phyloP scores from a whole-genome alignment of 2,113 vertebrate species.

The Pardalotus punctatus region DNA sequence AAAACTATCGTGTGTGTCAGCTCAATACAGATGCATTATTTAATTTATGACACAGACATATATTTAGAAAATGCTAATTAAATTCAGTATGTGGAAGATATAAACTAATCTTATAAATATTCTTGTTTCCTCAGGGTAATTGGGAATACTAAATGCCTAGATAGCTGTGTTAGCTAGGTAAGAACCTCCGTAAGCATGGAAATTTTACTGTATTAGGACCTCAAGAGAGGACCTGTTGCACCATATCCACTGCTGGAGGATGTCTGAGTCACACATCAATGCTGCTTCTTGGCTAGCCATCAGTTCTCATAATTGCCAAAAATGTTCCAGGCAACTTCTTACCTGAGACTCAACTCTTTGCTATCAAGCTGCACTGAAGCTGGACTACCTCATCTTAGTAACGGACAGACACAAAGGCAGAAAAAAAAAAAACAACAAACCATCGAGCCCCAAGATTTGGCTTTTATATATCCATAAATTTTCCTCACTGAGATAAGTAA shows the following conservation, averaged over 20 bases:
- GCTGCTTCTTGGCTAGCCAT: background rate
- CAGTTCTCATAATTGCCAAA: background rate
- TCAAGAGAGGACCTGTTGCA: background rate
- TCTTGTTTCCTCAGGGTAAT: background rate
- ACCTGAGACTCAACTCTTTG: background rate
- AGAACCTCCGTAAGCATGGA: rapidly evolving
- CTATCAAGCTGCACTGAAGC: background rate
- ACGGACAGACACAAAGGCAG: background rate
- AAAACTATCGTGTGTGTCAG: rapidly evolving
- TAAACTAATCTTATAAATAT: background rate
- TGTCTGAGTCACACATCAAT: background rate
- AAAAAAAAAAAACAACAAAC: background rate
- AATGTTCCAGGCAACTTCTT: background rate
- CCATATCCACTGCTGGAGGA: background rate
- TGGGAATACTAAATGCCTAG: background rate
- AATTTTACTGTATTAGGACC: background rate
- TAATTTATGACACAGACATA: background rate
- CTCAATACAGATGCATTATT: background rate
- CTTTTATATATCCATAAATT: background rate
- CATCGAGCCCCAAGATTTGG: background rate
- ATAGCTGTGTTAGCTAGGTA: background rate
- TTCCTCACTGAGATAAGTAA: background rate
- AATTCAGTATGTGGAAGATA: background rate
- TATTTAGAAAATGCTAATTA: background rate
- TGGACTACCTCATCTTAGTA: background rate